Percentiles rank a stretch among this genome's conserved stretches.
These are phyloP conservation scores for Dasysyrphus albostriatus DNA, from an alignment of 2,888 invertebrate species.

Conservation along the genomic window DNA sequence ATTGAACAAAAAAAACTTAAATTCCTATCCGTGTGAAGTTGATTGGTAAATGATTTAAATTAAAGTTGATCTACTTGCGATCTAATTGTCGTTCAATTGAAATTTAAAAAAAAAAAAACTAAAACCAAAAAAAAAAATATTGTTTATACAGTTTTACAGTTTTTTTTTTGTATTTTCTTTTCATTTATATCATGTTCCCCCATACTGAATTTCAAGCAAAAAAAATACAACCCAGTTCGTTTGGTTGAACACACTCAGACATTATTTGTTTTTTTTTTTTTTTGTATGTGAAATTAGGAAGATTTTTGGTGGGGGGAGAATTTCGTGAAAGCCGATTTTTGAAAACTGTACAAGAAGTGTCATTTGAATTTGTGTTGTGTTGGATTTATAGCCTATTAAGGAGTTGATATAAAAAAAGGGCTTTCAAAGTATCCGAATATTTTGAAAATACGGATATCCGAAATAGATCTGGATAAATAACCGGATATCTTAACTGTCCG, in stretches of 20 bases:
- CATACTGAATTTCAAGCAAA: constrained; percentile 22
- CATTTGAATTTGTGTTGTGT: too few species aligned
- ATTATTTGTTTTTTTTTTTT: neutral
- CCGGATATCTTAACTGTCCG: too few species aligned
- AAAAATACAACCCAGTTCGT: neutral
- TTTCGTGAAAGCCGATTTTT: too few species aligned
- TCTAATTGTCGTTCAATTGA: constrained; percentile 55
- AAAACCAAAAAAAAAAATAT: neutral
- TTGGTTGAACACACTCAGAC: neutral
- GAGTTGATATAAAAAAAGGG: too few species aligned
- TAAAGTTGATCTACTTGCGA: constrained; percentile 55
- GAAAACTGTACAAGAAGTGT: too few species aligned
- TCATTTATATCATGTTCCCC: constrained; percentile 14
- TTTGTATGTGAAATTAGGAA: too few species aligned
- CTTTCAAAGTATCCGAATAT: too few species aligned
- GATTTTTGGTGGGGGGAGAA: too few species aligned
- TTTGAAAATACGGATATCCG: too few species aligned
- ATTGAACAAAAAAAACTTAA: neutral
- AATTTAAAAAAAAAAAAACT: constrained; percentile 21
- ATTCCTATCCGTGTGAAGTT: constrained; percentile 41
- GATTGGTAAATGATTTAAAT: constrained; percentile 47
- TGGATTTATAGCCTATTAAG: too few species aligned
- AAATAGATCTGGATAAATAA: too few species aligned
- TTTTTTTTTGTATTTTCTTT: constrained; percentile 1
- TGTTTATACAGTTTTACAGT: constrained; percentile 9